Conservation (phyloP, 2,113 vertebrate species). For the Triplophysa rosa region DNA sequence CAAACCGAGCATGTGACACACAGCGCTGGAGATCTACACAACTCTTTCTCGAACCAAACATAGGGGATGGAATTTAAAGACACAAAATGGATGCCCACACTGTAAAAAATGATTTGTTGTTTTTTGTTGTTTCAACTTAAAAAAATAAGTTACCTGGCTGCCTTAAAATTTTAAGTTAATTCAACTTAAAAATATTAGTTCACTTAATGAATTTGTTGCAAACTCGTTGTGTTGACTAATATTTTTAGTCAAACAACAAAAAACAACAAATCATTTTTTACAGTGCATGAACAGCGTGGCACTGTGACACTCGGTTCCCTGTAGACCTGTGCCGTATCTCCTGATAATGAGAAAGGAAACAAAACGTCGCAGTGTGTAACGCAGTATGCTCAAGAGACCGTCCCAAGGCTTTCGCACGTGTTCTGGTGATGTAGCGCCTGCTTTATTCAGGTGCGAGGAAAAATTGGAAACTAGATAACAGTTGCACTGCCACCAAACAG, state of each 20-base stretch:
- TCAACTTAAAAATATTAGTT: too few species aligned
- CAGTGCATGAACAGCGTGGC: slow-evolving; percentile 1
- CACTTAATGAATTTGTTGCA: too few species aligned
- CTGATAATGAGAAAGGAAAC: slow-evolving; percentile 38
- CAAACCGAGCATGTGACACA: slow-evolving; percentile 48
- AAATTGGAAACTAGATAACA: slow-evolving; percentile 30
- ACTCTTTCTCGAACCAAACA: neutral
- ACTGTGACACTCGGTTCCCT: slow-evolving; percentile 2
- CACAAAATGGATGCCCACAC: slow-evolving; percentile 9
- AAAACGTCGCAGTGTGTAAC: neutral
- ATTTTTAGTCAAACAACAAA: too few species aligned
- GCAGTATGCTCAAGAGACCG: slow-evolving; percentile 10
- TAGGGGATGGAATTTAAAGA: slow-evolving; percentile 6
- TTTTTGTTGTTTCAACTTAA: too few species aligned
- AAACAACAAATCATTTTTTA: too few species aligned
- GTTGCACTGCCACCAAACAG: neutral
- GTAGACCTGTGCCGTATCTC: slow-evolving; percentile 9
- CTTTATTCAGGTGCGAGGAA: slow-evolving; percentile 25
- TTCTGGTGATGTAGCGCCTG: slow-evolving; percentile 17
- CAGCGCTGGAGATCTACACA: neutral
- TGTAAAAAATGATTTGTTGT: too few species aligned
- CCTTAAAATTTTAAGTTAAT: too few species aligned
- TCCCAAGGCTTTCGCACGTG: neutral
- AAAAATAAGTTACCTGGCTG: too few species aligned
- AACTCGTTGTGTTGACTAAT: too few species aligned